Evolutionary conservation across 2,113 vertebrate genomes (phyloP), one percentile per base, ranked within the genome.

Genomic region (Solea senegalensis): DNA sequence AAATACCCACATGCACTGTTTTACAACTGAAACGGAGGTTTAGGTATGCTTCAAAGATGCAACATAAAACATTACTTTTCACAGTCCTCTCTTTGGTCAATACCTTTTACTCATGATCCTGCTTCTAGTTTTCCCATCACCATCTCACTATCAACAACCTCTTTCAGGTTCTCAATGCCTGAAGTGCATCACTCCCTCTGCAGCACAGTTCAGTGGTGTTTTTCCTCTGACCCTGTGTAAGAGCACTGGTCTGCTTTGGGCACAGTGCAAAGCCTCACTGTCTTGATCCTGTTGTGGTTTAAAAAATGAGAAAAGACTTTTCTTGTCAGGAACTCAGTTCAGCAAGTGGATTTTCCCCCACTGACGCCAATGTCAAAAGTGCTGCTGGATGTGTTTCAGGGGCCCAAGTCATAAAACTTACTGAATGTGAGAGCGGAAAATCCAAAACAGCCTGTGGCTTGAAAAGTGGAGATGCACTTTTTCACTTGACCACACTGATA

Each of bases 221-320:
- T 83, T 81, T 65, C 21, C 60, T 63, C 34, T 46, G 49, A 55
- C 58, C 65, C 10, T 26, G n/a, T 51, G 58, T 57, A 61, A 76
- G 21, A 43, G 21, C 1, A 13, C 6, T 50, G 48, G 34, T 52
- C 46, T 49, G 49, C 40, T 14, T 46, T 21, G 12, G 50, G 21
- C 27, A 41, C 40, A 67, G 50, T 61, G 64, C 21, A 79, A 73
- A 84, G 52, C 54, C 58, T 66, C 56, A 13, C 68, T 60, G 26
- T 26, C 43, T 9, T 0, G n/a, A 28, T 49, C 53, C 70, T 59
- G 1, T 15, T 44, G 54, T 2, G 1, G 2, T 48, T 14, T 14
- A 21, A 13, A 60, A n/a, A 15, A 34, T 4, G 40, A 39, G 3
- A 53, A 39, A 69, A 60, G 5, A 49, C 14, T 41, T 27, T 53